Base-by-base conservation (phyloP, 2,797 vertebrate species). In the Syncerus caffer region DNA sequence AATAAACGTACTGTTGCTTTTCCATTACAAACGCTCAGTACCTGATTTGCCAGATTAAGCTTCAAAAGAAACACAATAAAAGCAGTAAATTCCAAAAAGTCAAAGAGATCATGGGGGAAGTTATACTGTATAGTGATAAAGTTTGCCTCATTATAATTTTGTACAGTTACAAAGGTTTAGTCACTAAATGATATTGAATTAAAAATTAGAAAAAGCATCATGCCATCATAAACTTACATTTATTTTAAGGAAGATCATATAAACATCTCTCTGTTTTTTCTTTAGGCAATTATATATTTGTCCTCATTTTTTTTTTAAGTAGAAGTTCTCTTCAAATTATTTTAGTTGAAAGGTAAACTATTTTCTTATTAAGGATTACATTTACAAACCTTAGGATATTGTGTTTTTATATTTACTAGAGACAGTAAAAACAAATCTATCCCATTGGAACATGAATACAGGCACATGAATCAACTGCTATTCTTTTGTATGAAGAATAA, bases 51-150 rank as follows among this genome's bases (percentile, higher is more conserved):
- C 85, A 50, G 25, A 62, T 60, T 55, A 21, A 86, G 14, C 4
- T 45, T 96, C 45, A 60, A 97, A 95, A 76, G 17, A 95, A 85
- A 90, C 0, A 38, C 14, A 85, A 95, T 21, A 89, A 85, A 89
- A 23, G 21, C 12, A 97, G 17, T 19, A 82, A 50, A 2, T 34
- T 50, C 71, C 1, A n/a, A 89, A 95, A 95, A 57, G 47, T 6
- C 4, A 76, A 95, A 53, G 1, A 1, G 1, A 1, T 53, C n/a
- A 57, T 0, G 0, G 3, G 45, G 15, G 55, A 51, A 4, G 13
- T 47, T 85, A 64, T 6, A 57, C 31, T 86, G 3, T 55, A 34
- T 7, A 58, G 6, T 90, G 7, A 47, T 58, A 5, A 4, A n/a
- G 1, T 34, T 90, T 93, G 12, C 25, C 27, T 23, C 87, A 79